phyloP scores from a whole-genome alignment of 2,113 vertebrate genomes.

The Eclectus roratus region DNA sequence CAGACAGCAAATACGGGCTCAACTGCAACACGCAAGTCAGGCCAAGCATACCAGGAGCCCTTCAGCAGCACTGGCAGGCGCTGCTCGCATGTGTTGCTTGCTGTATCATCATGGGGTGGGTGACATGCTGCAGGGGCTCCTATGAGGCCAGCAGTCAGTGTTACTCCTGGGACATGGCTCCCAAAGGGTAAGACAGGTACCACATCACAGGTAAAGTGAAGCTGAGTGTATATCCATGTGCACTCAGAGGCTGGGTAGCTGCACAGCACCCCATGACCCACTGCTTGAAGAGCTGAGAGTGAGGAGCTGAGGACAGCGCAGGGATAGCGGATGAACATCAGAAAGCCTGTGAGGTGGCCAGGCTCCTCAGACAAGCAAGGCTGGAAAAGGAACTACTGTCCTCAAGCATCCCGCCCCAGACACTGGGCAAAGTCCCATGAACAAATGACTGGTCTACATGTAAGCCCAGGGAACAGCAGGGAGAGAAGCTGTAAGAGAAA shows the following conservation, averaged over 20 bases:
- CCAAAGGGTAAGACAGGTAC: not conserved
- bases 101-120: accelerated
- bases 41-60: not conserved
- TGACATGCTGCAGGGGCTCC: not conserved
- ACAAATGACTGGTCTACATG: accelerated
- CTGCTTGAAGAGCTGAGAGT: not conserved
- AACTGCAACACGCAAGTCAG: not conserved
- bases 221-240: accelerated
- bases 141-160: not conserved
- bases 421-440: not conserved
- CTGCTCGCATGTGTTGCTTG: accelerated
- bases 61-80: not conserved
- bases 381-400: not conserved
- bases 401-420: not conserved
- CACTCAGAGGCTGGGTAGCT: not conserved
- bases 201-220: not conserved
- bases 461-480: not conserved
- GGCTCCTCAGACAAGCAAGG: not conserved
- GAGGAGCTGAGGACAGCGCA: not conserved
- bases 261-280: not conserved
- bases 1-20: accelerated
- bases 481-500: not conserved
- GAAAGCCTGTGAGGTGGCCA: not conserved
- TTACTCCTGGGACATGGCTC: not conserved
- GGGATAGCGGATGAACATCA: not conserved